Conservation (phyloP, 2,113 vertebrate genomes). For the Calonectris borealis region DNA sequence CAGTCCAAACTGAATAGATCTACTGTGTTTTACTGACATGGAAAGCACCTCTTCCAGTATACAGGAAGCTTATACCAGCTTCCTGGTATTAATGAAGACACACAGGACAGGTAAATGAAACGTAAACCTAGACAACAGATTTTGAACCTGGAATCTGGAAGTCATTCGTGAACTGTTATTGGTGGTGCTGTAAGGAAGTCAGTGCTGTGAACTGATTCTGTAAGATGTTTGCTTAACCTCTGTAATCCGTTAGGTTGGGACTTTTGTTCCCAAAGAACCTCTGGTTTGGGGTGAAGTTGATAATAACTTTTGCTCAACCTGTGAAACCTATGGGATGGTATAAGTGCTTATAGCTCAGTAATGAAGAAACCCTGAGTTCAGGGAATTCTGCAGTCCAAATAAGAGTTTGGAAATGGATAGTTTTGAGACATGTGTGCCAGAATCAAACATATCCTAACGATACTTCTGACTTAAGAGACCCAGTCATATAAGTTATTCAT, state of each 20-base stretch:
- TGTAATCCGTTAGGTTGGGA: neutral
- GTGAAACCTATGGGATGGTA: neutral
- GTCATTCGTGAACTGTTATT: neutral
- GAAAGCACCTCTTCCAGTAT: neutral
- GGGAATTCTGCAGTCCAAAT: neutral
- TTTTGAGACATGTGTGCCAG: neutral
- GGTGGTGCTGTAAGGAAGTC: neutral
- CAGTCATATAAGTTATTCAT: neutral
- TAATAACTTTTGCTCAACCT: neutral
- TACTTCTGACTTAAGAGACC: neutral
- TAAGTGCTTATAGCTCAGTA: neutral
- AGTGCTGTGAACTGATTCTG: neutral
- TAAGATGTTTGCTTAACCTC: neutral
- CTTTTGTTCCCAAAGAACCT: neutral
- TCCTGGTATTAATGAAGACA: neutral
- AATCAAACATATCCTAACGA: neutral
- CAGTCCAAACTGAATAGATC: neutral
- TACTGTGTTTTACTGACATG: neutral
- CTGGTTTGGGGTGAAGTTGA: neutral
- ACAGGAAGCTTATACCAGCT: neutral
- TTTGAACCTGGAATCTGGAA: neutral
- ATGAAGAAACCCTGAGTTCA: neutral
- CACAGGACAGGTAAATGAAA: neutral
- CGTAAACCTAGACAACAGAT: neutral
- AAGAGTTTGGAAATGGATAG: neutral